phyloP scores from a whole-genome alignment of 2,113 vertebrate species.

The Silurus meridionalis region DNA sequence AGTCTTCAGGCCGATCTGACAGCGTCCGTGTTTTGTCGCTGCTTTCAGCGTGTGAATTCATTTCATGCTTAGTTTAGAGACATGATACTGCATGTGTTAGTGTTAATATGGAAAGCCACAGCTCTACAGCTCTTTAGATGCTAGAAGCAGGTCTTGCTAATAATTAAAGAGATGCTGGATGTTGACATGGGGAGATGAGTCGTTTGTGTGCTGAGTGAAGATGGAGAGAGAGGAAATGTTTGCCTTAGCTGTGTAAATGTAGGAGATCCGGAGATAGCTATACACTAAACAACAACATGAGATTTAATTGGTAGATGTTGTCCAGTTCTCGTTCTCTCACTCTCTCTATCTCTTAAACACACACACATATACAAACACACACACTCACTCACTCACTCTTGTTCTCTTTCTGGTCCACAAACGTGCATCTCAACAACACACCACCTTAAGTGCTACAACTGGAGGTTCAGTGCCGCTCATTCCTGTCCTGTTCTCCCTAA shows the following conservation, averaged over 20 bases:
- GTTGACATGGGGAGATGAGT: background rate
- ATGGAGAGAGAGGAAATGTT: background rate
- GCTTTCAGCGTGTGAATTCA: background rate
- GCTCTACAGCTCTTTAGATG: background rate
- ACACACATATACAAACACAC: no score
- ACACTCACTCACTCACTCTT: background rate
- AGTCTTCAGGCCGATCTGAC: slow-evolving; percentile 31
- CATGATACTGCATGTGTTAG: slow-evolving; percentile 20
- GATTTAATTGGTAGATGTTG: slow-evolving; percentile 12
- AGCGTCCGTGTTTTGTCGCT: slow-evolving; percentile 3
- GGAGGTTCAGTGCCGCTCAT: background rate
- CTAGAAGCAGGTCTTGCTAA: background rate
- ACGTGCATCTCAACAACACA: background rate
- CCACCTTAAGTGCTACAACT: background rate
- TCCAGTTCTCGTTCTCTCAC: background rate
- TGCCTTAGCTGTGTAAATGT: slow-evolving; percentile 1
- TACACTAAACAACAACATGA: background rate
- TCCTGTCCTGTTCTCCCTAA: slow-evolving; percentile 22
- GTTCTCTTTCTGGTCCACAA: background rate
- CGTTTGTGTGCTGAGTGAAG: background rate
- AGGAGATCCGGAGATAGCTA: background rate
- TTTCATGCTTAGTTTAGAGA: slow-evolving; percentile 32
- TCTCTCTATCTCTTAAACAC: background rate
- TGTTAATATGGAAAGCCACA: background rate
- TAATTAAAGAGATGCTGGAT: slow-evolving; percentile 8